Evolutionary conservation across 2,888 invertebrate genomes (phyloP).

Genomic region (Drosophila mettleri): DNA sequence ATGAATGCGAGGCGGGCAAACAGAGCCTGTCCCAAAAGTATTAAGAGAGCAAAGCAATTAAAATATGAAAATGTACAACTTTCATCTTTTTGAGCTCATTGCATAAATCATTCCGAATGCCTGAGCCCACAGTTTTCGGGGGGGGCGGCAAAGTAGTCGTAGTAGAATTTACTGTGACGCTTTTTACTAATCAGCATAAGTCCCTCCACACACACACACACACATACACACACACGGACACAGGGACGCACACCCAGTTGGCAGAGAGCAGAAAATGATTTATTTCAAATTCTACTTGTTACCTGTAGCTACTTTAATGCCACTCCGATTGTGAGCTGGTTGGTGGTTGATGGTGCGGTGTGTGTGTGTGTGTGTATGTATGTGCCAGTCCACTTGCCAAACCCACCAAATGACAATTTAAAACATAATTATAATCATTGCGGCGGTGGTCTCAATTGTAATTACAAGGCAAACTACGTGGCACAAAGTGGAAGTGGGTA

Average conservation of each 20-base stretch:
- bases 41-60: conserved; percentile 82
- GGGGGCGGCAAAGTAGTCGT: conserved; percentile 1
- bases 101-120: conserved; percentile 79
- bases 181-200: conserved; percentile 80
- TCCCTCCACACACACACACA: conserved; percentile 56
- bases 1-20: conserved; percentile 31
- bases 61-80: conserved; percentile 82
- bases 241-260: neutral
- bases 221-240: conserved; percentile 10
- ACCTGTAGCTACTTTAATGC: conserved; percentile 74
- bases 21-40: conserved; percentile 72
- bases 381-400: conserved; percentile 24
- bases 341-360: conserved; percentile 1
- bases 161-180: conserved; percentile 71
- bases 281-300: conserved; percentile 66
- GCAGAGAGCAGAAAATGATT: conserved; percentile 63
- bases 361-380: neutral
- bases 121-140: conserved; percentile 49
- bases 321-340: conserved; percentile 24
- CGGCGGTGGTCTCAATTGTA: conserved; percentile 71
- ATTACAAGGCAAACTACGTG: conserved; percentile 71
- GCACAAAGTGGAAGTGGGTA: conserved; percentile 23
- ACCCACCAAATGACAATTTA: conserved; percentile 62
- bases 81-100: conserved; percentile 81
- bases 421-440: conserved; percentile 82